Conservation (phyloP, 2,888 invertebrate genomes). For the Scelioninae gen. 1 region DNA sequence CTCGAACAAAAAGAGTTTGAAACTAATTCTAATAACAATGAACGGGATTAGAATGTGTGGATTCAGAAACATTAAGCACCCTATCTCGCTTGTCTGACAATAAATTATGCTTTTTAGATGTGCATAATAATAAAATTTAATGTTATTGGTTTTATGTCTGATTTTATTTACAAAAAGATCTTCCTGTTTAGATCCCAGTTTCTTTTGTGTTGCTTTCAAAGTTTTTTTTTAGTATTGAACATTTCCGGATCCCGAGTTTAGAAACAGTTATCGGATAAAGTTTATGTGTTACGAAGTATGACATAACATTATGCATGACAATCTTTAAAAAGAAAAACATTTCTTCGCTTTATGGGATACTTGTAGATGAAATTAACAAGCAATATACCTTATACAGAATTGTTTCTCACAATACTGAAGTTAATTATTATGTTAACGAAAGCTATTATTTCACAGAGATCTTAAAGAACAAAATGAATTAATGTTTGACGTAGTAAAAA, state of each 20-base stretch:
- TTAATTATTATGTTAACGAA: too few species aligned
- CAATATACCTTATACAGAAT: too few species aligned
- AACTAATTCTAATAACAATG: conserved; percentile 44
- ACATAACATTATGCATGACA: conserved; percentile 1
- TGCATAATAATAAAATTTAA: conserved; percentile 17
- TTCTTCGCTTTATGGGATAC: too few species aligned
- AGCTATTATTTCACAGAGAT: too few species aligned
- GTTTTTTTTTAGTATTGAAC: conserved; percentile 2
- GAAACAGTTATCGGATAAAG: conserved; percentile 1
- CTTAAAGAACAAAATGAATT: too few species aligned
- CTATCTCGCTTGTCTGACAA: background rate
- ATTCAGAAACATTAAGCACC: conserved; percentile 1
- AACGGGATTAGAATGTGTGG: conserved; percentile 14
- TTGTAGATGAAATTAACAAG: too few species aligned
- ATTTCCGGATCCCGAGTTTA: conserved; percentile 2
- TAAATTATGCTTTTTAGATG: conserved; percentile 16
- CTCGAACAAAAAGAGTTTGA: conserved; percentile 31
- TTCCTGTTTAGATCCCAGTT: background rate
- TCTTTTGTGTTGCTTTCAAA: conserved; percentile 2
- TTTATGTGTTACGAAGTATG: conserved; percentile 11
- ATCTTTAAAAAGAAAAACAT: conserved; percentile 16
- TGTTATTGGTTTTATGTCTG: conserved; percentile 4
- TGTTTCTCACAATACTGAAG: too few species aligned
- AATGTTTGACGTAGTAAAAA: too few species aligned
- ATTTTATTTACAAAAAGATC: conserved; percentile 25